Conservation (phyloP, 1,140 invertebrate genomes). For the Oppia nitens region DNA sequence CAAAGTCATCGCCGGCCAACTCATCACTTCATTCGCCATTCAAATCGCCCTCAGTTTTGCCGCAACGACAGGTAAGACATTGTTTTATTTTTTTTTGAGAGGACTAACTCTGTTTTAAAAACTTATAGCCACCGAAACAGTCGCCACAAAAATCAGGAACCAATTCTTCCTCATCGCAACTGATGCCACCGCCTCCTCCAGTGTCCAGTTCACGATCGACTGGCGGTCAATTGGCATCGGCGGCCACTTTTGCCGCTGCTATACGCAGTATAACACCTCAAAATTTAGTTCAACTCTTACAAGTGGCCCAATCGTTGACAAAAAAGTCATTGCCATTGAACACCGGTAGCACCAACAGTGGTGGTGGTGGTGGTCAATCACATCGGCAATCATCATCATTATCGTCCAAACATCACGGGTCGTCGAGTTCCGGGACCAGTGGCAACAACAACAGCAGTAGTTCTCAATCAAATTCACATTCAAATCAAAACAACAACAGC, state of each 20-base stretch:
- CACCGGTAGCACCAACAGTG: too few species aligned
- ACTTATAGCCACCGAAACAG: too few species aligned
- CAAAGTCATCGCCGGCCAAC: background rate
- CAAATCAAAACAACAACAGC: slow-evolving; percentile 24
- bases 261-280: background rate
- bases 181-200: background rate
- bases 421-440: background rate
- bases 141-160: too few species aligned
- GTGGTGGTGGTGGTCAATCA: too few species aligned
- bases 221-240: background rate
- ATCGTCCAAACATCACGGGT: too few species aligned
- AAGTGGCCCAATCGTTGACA: too few species aligned
- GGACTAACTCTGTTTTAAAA: too few species aligned
- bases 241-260: background rate
- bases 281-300: background rate
- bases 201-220: background rate
- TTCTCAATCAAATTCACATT: background rate
- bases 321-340: too few species aligned
- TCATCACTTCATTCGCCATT: background rate
- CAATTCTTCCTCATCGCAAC: too few species aligned
- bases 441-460: background rate
- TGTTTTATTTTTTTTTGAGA: too few species aligned
- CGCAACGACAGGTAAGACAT: background rate
- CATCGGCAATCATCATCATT: too few species aligned
- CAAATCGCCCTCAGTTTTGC: background rate